Evolutionary conservation across 2,888 invertebrate genomes (phyloP).

Genomic region (Megastigmus dorsalis): DNA sequence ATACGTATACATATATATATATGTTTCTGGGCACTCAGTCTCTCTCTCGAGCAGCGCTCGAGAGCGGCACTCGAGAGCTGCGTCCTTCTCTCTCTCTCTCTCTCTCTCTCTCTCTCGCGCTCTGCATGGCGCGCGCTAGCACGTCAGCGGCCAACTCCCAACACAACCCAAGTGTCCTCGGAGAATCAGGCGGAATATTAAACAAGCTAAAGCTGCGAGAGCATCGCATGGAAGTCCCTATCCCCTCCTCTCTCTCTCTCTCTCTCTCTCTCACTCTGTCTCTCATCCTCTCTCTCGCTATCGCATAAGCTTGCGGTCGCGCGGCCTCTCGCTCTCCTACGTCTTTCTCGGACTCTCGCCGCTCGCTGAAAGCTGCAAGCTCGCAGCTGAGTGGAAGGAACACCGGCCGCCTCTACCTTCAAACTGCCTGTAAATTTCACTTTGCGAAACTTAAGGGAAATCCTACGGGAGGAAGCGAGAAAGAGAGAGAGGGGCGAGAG

Average conservation of each 20-base stretch:
- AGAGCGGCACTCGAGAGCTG: no score
- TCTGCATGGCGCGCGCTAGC: neutral
- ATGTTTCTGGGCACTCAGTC: neutral
- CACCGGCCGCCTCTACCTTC: constrained; percentile 58
- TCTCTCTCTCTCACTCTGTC: constrained; percentile 32
- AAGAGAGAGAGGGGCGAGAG: constrained; percentile 35
- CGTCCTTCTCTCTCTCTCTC: no score
- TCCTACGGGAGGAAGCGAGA: constrained; percentile 52
- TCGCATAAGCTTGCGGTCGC: no score
- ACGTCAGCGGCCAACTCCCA: constrained; percentile 53
- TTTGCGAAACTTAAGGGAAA: constrained; percentile 66
- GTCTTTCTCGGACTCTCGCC: constrained; percentile 54
- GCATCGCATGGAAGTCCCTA: neutral
- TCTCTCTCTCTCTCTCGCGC: no score
- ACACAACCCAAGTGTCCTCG: constrained; percentile 55
- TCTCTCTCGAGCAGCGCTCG: neutral
- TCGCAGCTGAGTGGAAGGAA: neutral
- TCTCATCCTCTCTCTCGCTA: constrained; percentile 5
- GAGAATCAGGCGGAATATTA: constrained; percentile 64
- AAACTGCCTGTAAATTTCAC: constrained; percentile 70
- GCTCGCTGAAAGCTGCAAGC: constrained; percentile 45
- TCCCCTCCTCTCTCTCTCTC: neutral
- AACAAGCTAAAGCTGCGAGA: constrained; percentile 59
- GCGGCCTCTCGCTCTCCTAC: neutral
- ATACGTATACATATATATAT: neutral